Conservation (phyloP, 1,140 invertebrate species). For the Platorchestia sp. region DNA sequence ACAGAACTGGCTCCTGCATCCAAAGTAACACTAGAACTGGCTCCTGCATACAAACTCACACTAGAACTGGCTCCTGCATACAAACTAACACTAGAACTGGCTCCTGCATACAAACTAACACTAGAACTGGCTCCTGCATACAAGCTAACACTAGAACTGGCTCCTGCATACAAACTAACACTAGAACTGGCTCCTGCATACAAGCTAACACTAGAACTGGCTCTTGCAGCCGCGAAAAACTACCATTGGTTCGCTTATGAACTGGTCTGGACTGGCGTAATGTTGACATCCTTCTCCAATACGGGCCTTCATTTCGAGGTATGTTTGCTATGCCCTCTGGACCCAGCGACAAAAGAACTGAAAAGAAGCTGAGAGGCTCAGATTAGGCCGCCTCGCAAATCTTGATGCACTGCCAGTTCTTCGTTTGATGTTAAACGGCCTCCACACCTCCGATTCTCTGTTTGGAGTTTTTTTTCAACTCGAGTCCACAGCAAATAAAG, state of each 20-base stretch:
- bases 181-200: background rate
- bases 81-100: too few relatives aligned
- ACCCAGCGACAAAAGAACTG: background rate
- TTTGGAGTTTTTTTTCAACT: background rate
- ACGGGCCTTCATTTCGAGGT: background rate
- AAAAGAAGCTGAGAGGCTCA: background rate
- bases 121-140: too few relatives aligned
- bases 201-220: background rate
- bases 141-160: background rate
- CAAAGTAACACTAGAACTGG: too few relatives aligned
- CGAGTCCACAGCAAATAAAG: background rate
- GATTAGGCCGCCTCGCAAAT: background rate
- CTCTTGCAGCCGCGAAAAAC: background rate
- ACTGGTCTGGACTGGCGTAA: background rate
- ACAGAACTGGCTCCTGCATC: too few relatives aligned
- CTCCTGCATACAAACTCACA: too few relatives aligned
- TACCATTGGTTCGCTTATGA: background rate
- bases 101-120: too few relatives aligned
- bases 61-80: too few relatives aligned
- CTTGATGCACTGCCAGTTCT: background rate
- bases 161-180: background rate
- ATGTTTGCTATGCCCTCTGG: background rate
- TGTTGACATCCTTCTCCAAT: background rate
- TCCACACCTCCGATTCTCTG: background rate
- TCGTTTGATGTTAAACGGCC: background rate